A percentile compares a stretch with the other conserved stretches of the same genome.
These are phyloP conservation scores for Etheostoma nigrum DNA, from an alignment of 2,797 vertebrate genomes.

Conservation along the genomic window DNA sequence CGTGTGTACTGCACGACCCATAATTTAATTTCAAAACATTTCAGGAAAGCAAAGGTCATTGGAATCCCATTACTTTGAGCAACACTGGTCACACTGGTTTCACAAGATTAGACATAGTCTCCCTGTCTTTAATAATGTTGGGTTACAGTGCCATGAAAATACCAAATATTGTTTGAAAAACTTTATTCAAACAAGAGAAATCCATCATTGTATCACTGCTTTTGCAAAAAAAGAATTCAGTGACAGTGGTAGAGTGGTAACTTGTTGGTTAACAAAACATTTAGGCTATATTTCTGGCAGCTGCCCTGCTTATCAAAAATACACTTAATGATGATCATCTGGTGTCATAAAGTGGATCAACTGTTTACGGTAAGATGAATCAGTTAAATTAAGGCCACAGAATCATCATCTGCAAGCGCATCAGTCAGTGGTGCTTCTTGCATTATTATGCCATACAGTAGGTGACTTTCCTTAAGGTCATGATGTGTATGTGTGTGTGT, in stretches of 20 bases:
- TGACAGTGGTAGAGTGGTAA: slow-evolving; percentile 5
- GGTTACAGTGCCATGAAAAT: neutral
- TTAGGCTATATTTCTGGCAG: neutral
- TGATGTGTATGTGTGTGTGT: neutral
- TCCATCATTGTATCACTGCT: neutral
- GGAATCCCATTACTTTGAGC: slow-evolving; percentile 50
- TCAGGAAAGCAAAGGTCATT: slow-evolving; percentile 51
- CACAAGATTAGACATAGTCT: slow-evolving; percentile 55
- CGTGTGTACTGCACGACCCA: slow-evolving; percentile 15
- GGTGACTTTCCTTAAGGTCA: neutral
- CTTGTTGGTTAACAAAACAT: neutral
- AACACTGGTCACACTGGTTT: slow-evolving; percentile 48
- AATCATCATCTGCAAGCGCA: neutral
- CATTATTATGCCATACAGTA: neutral
- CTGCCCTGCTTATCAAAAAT: neutral
- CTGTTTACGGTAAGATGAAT: slow-evolving; percentile 6
- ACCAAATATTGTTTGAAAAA: slow-evolving; percentile 6
- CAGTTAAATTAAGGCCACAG: slow-evolving; percentile 12
- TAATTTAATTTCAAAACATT: slow-evolving; percentile 38
- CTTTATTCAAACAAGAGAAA: neutral
- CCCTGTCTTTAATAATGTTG: slow-evolving; percentile 19
- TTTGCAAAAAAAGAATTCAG: neutral
- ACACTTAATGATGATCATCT: neutral
- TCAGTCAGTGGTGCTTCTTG: neutral
- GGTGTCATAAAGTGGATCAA: neutral